phyloP scores from a whole-genome alignment of 2,113 vertebrate species.

The Grammomys surdaster region DNA sequence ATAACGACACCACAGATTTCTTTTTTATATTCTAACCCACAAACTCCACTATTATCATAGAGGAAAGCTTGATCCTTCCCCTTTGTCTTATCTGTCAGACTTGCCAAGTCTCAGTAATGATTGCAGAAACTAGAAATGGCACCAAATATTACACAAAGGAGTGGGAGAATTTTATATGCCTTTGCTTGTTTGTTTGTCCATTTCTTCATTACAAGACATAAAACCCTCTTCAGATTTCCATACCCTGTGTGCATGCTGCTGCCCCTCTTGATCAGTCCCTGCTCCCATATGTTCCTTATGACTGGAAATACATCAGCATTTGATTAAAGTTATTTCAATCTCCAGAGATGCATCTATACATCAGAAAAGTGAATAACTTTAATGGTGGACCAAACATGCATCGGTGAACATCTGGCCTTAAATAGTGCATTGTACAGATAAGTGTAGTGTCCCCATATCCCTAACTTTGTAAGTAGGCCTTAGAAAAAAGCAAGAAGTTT shows the following conservation, averaged over 20 bases:
- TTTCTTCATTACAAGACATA: slow-evolving; percentile 18
- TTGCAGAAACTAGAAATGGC: slow-evolving; percentile 40
- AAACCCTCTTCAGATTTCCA: neutral
- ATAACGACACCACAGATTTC: neutral
- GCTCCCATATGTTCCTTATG: neutral
- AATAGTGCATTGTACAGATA: neutral
- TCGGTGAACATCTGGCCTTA: slow-evolving; percentile 1
- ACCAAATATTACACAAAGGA: slow-evolving; percentile 30
- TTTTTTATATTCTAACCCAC: neutral
- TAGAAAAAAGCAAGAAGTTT: neutral
- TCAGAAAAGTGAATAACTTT: neutral
- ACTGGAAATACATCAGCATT: neutral
- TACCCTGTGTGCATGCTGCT: neutral
- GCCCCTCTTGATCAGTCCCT: neutral
- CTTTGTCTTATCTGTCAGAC: slow-evolving; percentile 9
- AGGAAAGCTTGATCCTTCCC: neutral
- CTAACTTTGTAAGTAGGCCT: neutral
- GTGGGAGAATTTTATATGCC: neutral
- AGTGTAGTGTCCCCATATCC: neutral
- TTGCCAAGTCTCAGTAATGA: neutral
- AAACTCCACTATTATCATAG: neutral
- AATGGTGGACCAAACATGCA: neutral
- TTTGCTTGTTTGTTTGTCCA: neutral
- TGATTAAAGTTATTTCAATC: slow-evolving; percentile 1
- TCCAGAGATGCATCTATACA: neutral